Percentiles rank a stretch among this genome's conserved stretches.
These are phyloP conservation scores for Caenorhabditis zanzibari DNA, from an alignment of 2,888 invertebrate species.

Conservation along the genomic window DNA sequence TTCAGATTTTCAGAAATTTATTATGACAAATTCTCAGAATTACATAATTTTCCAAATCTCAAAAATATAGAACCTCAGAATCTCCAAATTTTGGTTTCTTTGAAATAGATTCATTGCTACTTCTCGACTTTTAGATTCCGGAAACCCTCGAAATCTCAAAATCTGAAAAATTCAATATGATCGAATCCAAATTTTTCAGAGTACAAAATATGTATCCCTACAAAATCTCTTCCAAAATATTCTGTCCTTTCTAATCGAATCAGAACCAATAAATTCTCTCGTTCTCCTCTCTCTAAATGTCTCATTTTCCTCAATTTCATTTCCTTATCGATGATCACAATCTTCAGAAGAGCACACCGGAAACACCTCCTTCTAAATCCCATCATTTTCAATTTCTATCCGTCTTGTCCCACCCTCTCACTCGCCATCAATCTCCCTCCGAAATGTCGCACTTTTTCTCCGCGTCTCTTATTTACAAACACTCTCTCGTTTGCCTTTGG, in stretches of 20 bases:
- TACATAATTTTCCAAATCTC: too few species aligned
- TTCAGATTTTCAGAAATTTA: too few species aligned
- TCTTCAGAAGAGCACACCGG: slow-evolving; percentile 4
- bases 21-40: too few species aligned
- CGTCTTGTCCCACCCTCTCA: neutral
- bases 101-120: too few species aligned
- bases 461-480: slow-evolving; percentile 39
- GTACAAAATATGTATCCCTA: too few species aligned
- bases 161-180: too few species aligned
- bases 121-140: too few species aligned
- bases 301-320: slow-evolving; percentile 30
- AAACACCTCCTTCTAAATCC: slow-evolving; percentile 39
- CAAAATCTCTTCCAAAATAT: neutral
- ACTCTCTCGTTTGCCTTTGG: slow-evolving; percentile 29
- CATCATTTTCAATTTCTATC: slow-evolving; percentile 35
- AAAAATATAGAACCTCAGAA: too few species aligned
- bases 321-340: slow-evolving; percentile 33
- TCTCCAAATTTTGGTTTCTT: too few species aligned
- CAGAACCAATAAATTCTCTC: neutral
- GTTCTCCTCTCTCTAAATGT: slow-evolving; percentile 18
- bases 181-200: neutral
- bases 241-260: slow-evolving; percentile 5
- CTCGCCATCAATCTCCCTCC: slow-evolving; percentile 22
- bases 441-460: slow-evolving; percentile 28
- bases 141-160: too few species aligned